Base-by-base conservation (phyloP, 37 sponge, comb jelly and placozoan species). In the Halichondria panicea region DNA sequence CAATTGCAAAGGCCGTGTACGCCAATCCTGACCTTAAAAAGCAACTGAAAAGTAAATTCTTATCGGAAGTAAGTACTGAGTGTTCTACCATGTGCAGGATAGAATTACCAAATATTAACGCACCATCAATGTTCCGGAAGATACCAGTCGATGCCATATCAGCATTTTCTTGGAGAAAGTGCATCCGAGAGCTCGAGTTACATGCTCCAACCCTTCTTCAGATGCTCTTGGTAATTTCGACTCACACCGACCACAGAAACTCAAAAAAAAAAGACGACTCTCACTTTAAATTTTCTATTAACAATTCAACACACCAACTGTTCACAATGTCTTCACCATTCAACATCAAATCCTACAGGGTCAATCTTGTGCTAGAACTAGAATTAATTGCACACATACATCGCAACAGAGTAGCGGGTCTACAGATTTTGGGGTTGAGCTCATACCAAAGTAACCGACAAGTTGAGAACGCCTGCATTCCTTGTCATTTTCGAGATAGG, bases 361-460 rank as follows among this genome's bases (percentile, higher is more conserved):
- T n/a, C n/a, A n/a, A n/a, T n/a, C n/a, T n/a, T n/a, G n/a, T n/a
- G n/a, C n/a, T n/a, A n/a, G n/a, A n/a, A n/a, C n/a, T n/a, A n/a
- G n/a, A n/a, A n/a, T n/a, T n/a, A n/a, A n/a, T 48, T 48, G 52
- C 15, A 15, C 43, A 58, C 74, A 74, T 13, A 58, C 60, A 21
- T 74, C 74, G 58, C 74, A 74, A 58, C 74, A 74, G 0, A 74
- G 42, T 57, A 42, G 24, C 38, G 2, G 27, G 40, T 74, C 74
- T n/a, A 28, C 37, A 28, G 66, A n/a, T 36, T 35, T 28, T 32
- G 30, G 37, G 27, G 55, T 40, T 33, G 54, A 15, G 0, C 11
- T 31, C 1, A 56, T 40, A 40, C 68, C 79, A 78, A 78, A 78
- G 38, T 67, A 78, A 18, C 52, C 35, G 2, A 78, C 30, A 25